Conservation (phyloP, 2,797 vertebrate genomes). For the Scolopax rusticola region DNA sequence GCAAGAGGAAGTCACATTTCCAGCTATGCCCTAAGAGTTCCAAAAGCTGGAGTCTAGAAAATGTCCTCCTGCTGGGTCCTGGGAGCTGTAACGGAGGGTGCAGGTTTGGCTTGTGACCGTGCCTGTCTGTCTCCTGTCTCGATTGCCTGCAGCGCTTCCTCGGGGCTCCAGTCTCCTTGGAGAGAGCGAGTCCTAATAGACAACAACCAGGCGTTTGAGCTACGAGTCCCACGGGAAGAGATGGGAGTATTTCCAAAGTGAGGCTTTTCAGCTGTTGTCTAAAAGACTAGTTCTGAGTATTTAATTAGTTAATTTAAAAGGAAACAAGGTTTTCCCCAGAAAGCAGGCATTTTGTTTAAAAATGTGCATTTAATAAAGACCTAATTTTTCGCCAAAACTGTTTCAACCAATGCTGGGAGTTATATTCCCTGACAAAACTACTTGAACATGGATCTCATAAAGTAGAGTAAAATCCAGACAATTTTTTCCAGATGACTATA, state of each 20-base stretch:
- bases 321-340: conserved; percentile 51
- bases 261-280: conserved; percentile 29
- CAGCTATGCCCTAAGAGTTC: not conserved
- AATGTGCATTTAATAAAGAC: conserved; percentile 67
- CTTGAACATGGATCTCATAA: conserved; percentile 54
- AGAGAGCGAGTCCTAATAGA: not conserved
- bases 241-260: not conserved
- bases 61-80: not conserved
- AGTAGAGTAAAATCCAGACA: conserved; percentile 49
- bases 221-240: not conserved
- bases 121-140: not conserved
- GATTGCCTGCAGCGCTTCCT: not conserved
- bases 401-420: conserved; percentile 58
- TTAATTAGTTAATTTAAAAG: conserved; percentile 65
- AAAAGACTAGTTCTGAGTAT: conserved; percentile 21
- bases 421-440: conserved; percentile 58
- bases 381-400: conserved; percentile 57
- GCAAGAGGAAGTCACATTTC: not conserved
- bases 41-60: not conserved
- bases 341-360: conserved; percentile 52
- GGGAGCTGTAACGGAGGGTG: not conserved
- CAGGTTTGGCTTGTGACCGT: not conserved
- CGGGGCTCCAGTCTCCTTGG: not conserved
- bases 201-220: not conserved
- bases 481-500: conserved; percentile 67